Percentiles rank a stretch among this genome's conserved stretches.
These are phyloP conservation scores for Cantharis nigra DNA, from an alignment of 2,888 invertebrate genomes.

Conservation along the genomic window DNA sequence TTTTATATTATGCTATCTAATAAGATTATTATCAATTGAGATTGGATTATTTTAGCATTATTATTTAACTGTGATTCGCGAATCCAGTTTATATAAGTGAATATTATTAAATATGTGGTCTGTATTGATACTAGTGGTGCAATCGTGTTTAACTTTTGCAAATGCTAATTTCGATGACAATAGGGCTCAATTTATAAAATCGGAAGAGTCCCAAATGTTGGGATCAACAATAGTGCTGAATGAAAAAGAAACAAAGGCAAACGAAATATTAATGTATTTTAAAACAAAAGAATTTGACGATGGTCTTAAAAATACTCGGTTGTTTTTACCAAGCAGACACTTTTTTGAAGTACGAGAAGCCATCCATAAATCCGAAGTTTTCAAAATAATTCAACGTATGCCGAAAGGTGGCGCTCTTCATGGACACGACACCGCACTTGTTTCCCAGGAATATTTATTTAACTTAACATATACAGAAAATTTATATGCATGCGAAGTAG, in stretches of 20 bases:
- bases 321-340: conserved; percentile 68
- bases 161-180: conserved; percentile 20
- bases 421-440: conserved; percentile 67
- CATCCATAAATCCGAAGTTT: conserved; percentile 69
- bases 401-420: conserved; percentile 79
- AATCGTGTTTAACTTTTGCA: neutral
- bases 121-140: neutral
- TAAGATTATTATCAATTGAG: neutral
- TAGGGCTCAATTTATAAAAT: conserved; percentile 20
- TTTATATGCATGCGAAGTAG: conserved; percentile 59
- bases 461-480: conserved; percentile 64
- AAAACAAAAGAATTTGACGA: conserved; percentile 44
- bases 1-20: neutral
- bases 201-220: conserved; percentile 1
- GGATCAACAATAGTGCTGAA: conserved; percentile 34
- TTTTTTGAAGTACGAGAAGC: conserved; percentile 65
- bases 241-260: conserved; percentile 41
- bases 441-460: conserved; percentile 64
- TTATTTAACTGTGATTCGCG: neutral
- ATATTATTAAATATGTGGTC: neutral
- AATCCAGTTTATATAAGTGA: neutral
- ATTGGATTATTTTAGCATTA: neutral
- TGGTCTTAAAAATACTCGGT: conserved; percentile 41
- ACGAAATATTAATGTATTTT: conserved; percentile 42
- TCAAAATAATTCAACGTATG: conserved; percentile 66